Conservation (phyloP, 1,140 invertebrate species). For the Trichoplusia ni region DNA sequence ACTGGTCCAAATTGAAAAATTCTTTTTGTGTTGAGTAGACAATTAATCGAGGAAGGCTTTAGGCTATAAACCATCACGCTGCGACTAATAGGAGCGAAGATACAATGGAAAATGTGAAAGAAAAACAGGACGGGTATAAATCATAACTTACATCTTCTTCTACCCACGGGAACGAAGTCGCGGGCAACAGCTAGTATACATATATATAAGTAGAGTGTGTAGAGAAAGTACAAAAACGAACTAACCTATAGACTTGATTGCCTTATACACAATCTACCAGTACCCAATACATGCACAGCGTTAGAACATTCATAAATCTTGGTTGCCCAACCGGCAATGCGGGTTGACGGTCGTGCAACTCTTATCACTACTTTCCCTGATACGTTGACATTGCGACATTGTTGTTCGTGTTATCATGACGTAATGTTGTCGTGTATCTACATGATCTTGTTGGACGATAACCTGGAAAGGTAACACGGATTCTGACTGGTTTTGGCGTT, state of each 20-base stretch:
- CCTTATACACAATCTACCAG: neutral
- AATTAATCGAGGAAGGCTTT: too few relatives aligned
- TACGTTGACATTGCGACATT: slow-evolving; percentile 14
- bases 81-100: too few relatives aligned
- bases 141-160: too few relatives aligned
- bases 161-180: too few relatives aligned
- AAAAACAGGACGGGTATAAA: too few relatives aligned
- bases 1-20: too few relatives aligned
- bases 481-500: neutral
- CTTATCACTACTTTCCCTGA: slow-evolving; percentile 22
- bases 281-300: neutral
- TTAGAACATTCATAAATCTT: slow-evolving; percentile 2
- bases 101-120: too few relatives aligned
- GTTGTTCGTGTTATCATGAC: neutral
- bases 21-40: too few relatives aligned
- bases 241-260: neutral
- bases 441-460: neutral
- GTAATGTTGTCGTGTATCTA: neutral
- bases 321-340: slow-evolving; percentile 8
- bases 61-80: too few relatives aligned
- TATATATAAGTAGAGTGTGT: too few relatives aligned
- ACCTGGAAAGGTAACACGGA: neutral
- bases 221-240: too few relatives aligned
- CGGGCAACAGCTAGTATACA: too few relatives aligned
- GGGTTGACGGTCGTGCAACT: slow-evolving; percentile 13